Conservation (phyloP, 2,797 vertebrate genomes). For the Ctenochaetus hawaiiensis region DNA sequence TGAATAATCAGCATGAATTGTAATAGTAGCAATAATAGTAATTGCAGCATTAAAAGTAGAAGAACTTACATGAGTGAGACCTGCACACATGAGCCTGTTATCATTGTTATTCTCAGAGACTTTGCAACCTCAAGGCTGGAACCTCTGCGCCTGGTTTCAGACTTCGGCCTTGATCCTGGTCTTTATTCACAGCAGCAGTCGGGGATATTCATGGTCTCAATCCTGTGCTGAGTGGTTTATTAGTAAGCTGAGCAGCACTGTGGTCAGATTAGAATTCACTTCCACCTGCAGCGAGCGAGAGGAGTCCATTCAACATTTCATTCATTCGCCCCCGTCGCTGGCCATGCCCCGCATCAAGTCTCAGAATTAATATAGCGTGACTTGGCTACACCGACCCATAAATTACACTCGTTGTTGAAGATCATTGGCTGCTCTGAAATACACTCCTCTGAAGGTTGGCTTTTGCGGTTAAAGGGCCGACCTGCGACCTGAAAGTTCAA, state of each 20-base stretch:
- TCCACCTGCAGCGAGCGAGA: conserved; percentile 47
- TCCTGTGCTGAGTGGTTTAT: conserved; percentile 63
- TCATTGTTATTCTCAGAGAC: conserved; percentile 48
- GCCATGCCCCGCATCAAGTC: conserved; percentile 47
- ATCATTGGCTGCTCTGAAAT: conserved; percentile 48
- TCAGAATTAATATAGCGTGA: conserved; percentile 62
- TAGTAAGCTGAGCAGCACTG: conserved; percentile 61
- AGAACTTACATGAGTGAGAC: not conserved
- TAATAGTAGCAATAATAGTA: not conserved
- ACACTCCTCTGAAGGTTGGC: conserved; percentile 31
- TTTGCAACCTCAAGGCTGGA: conserved; percentile 47
- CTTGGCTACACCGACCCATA: conserved; percentile 64
- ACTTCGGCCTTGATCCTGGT: conserved; percentile 50
- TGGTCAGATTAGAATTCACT: conserved; percentile 69
- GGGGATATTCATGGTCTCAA: not conserved
- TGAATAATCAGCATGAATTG: not conserved
- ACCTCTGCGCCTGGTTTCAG: conserved; percentile 27
- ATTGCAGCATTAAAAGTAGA: not conserved
- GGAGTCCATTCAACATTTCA: conserved; percentile 66
- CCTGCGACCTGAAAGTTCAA: conserved; percentile 47
- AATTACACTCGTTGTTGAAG: conserved; percentile 58
- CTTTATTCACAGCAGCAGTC: conserved; percentile 39
- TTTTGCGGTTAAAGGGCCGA: conserved; percentile 30
- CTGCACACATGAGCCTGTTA: not conserved
- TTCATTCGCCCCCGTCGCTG: conserved; percentile 49